Conservation (phyloP, 1,140 invertebrate genomes). For the Trichonephila clavata region DNA sequence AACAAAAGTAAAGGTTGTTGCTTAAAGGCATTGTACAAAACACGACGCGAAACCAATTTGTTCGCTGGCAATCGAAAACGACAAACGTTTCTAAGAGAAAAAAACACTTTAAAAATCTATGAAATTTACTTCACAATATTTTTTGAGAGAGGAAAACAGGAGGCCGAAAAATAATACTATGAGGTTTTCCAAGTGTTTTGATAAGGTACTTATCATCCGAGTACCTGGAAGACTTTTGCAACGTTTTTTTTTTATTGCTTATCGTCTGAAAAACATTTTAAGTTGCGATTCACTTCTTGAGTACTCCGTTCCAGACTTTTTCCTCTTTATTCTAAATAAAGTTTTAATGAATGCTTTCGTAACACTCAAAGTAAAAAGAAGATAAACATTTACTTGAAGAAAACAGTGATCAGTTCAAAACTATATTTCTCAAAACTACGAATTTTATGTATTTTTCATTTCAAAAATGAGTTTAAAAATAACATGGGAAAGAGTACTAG, state of each 20-base stretch:
- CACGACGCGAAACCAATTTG: background rate
- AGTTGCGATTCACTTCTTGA: conserved; percentile 1
- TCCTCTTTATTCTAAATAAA: background rate
- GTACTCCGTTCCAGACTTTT: background rate
- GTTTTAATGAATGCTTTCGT: background rate
- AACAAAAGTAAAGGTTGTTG: background rate
- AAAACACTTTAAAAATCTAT: background rate
- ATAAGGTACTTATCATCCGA: conserved; percentile 34
- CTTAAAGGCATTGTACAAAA: background rate
- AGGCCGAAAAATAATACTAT: background rate
- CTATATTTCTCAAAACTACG: background rate
- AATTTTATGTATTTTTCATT: background rate
- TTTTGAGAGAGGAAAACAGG: background rate
- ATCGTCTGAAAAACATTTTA: background rate
- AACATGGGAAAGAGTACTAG: background rate
- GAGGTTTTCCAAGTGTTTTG: background rate
- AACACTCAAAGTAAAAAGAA: background rate
- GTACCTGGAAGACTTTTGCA: conserved; percentile 1
- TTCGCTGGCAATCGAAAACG: background rate
- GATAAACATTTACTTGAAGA: background rate
- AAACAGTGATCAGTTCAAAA: background rate
- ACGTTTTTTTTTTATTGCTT: background rate
- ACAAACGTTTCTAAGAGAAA: background rate
- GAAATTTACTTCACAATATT: background rate
- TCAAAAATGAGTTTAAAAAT: background rate